Evolutionary conservation across 2,888 invertebrate species (phyloP).

Genomic region (Agrochola litura): DNA sequence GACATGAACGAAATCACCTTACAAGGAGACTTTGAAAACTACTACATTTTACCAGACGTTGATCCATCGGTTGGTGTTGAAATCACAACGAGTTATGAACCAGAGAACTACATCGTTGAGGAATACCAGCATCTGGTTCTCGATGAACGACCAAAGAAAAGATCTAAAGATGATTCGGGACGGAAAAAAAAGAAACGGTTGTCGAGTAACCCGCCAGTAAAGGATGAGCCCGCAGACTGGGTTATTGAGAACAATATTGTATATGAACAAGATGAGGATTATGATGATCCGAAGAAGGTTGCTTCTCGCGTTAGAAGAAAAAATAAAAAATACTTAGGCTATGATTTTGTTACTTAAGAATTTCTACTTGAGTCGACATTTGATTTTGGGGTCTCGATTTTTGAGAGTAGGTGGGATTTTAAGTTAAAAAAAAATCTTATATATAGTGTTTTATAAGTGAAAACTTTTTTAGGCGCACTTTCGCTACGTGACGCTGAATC

Average conservation of each 20-base stretch:
- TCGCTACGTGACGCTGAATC: not conserved
- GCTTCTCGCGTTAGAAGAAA: constrained; percentile 83
- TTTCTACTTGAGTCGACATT: constrained; percentile 88
- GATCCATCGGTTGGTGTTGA: constrained; percentile 86
- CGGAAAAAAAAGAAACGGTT: constrained; percentile 77
- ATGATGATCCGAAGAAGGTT: constrained; percentile 81
- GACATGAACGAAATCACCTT: constrained; percentile 86
- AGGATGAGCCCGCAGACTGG: constrained; percentile 80
- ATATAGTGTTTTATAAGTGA: not conserved
- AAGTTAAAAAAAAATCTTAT: not conserved
- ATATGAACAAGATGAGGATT: constrained; percentile 83
- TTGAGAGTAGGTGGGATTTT: constrained; percentile 26
- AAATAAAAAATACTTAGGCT: constrained; percentile 88
- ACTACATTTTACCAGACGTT: constrained; percentile 86
- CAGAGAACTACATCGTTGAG: constrained; percentile 85
- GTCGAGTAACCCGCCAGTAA: constrained; percentile 69
- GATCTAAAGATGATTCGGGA: constrained; percentile 73
- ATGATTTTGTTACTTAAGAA: constrained; percentile 85
- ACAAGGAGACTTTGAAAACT: constrained; percentile 86
- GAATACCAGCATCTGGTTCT: constrained; percentile 84
- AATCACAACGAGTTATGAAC: constrained; percentile 85
- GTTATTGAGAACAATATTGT: constrained; percentile 81
- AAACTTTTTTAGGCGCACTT: not conserved
- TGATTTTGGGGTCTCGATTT: constrained; percentile 54
- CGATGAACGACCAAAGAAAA: constrained; percentile 81